These are phyloP conservation scores for Gastracanthus pulcherrimus DNA, from an alignment of 2,888 invertebrate genomes.

Conservation along the genomic window DNA sequence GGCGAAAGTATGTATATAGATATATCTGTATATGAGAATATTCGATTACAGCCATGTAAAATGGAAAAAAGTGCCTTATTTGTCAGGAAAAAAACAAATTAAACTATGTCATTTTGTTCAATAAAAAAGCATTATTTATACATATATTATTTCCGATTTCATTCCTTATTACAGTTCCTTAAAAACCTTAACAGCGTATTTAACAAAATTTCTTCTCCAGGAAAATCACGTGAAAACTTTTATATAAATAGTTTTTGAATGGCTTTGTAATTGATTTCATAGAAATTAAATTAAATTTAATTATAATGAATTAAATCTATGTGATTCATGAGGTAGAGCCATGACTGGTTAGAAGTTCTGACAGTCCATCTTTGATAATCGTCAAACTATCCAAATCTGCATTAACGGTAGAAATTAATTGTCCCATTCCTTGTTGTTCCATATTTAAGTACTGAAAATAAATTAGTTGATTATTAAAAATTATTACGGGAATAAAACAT, in stretches of 20 bases:
- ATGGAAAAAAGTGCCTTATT: constrained; percentile 68
- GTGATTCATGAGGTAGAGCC: constrained; percentile 67
- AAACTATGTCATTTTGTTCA: constrained; percentile 71
- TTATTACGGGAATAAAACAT: background rate
- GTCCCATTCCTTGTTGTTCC: constrained; percentile 93
- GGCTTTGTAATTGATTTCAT: constrained; percentile 15
- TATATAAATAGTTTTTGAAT: constrained; percentile 42
- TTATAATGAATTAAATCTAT: constrained; percentile 44
- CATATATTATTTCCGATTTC: constrained; percentile 58
- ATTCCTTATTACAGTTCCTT: constrained; percentile 42
- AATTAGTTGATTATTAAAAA: constrained; percentile 10
- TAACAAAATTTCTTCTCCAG: constrained; percentile 41
- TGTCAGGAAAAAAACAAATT: constrained; percentile 61
- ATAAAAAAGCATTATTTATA: constrained; percentile 75
- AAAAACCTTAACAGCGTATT: constrained; percentile 46
- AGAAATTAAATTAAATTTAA: constrained; percentile 17
- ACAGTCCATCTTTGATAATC: constrained; percentile 88
- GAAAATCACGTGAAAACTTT: constrained; percentile 11
- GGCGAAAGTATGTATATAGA: constrained; percentile 69
- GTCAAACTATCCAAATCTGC: constrained; percentile 88
- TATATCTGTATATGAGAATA: constrained; percentile 67
- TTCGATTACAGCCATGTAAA: constrained; percentile 60
- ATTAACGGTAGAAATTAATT: constrained; percentile 90
- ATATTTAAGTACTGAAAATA: constrained; percentile 85
- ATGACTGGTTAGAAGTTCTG: constrained; percentile 77